Conservation (phyloP, 1,140 invertebrate species). For the Pachypeltis micranthus region DNA sequence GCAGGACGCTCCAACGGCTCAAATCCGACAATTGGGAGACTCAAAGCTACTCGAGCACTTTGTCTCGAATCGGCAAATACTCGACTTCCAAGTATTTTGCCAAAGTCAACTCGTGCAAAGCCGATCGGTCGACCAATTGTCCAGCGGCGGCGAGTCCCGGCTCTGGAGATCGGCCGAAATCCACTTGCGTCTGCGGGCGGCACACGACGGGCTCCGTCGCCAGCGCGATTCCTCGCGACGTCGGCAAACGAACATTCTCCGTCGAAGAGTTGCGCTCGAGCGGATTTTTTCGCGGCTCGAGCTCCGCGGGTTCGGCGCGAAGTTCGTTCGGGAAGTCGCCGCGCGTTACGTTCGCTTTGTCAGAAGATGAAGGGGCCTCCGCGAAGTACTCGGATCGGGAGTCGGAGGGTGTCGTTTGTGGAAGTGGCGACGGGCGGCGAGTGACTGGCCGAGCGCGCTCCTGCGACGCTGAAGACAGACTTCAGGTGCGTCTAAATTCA, state of each 20-base stretch:
- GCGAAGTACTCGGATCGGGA: neutral
- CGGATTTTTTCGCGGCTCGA: slow-evolving; percentile 19
- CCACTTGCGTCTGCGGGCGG: slow-evolving; percentile 28
- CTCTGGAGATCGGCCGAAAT: slow-evolving; percentile 20
- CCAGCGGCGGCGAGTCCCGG: neutral
- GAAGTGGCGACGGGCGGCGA: neutral
- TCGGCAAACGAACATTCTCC: slow-evolving; percentile 28
- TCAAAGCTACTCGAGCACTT: slow-evolving; percentile 19
- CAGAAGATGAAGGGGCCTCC: slow-evolving; percentile 25
- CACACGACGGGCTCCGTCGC: slow-evolving; percentile 19
- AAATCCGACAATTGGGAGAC: slow-evolving; percentile 21
- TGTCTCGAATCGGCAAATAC: slow-evolving; percentile 24
- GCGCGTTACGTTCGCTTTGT: slow-evolving; percentile 29
- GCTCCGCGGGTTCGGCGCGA: slow-evolving; percentile 19
- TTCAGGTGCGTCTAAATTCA: neutral
- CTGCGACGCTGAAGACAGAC: slow-evolving; percentile 13
- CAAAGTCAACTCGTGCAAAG: neutral
- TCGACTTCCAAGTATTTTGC: slow-evolving; percentile 9
- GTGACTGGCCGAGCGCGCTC: neutral
- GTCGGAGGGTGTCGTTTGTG: neutral
- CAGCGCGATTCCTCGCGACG: slow-evolving; percentile 17
- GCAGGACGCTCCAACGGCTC: slow-evolving; percentile 19
- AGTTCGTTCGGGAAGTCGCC: slow-evolving; percentile 30
- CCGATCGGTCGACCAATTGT: neutral
- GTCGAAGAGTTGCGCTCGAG: slow-evolving; percentile 26